Percentiles rank a stretch among this genome's conserved stretches.
phyloP scores from a whole-genome alignment of 2,888 invertebrate species.

The Eupithecia centaureata region DNA sequence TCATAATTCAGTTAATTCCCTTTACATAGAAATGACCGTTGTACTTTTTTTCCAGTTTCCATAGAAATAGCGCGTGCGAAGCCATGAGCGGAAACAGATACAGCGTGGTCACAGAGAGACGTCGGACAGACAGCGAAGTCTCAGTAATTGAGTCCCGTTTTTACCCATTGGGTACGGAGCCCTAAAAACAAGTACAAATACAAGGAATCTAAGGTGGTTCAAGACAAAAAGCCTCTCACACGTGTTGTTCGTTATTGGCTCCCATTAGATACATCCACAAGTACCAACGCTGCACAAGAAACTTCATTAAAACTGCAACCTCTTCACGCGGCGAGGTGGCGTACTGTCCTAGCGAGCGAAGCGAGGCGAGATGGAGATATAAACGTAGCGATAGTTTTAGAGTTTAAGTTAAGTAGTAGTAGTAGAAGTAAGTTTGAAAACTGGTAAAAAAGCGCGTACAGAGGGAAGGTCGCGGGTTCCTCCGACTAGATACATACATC shows the following conservation, averaged over 20 bases:
- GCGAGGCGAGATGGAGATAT: conserved; percentile 1
- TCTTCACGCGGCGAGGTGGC: conserved; percentile 1
- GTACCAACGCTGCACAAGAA: conserved; percentile 34
- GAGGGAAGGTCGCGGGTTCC: no score
- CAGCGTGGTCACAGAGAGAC: no score
- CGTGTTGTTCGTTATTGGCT: neutral
- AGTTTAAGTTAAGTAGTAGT: neutral
- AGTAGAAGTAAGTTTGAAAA: neutral
- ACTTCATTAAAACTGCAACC: conserved; percentile 43
- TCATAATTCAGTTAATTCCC: no score
- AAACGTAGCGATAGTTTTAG: conserved; percentile 3
- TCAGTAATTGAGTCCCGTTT: no score
- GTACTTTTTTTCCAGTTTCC: no score
- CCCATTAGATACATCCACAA: neutral
- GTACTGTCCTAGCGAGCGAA: conserved; percentile 21
- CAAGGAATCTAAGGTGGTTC: neutral
- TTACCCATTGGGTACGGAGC: no score
- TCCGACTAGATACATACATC: neutral
- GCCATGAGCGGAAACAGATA: no score
- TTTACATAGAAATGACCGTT: no score
- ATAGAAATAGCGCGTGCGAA: no score
- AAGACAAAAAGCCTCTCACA: neutral
- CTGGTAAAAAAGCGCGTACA: no score
- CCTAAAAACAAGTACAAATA: no score
- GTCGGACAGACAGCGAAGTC: no score